Percentiles rank a stretch among this genome's conserved stretches.
Evolutionary conservation across 2,797 vertebrate genomes (phyloP).

Genomic region (Aplochiton taeniatus): DNA sequence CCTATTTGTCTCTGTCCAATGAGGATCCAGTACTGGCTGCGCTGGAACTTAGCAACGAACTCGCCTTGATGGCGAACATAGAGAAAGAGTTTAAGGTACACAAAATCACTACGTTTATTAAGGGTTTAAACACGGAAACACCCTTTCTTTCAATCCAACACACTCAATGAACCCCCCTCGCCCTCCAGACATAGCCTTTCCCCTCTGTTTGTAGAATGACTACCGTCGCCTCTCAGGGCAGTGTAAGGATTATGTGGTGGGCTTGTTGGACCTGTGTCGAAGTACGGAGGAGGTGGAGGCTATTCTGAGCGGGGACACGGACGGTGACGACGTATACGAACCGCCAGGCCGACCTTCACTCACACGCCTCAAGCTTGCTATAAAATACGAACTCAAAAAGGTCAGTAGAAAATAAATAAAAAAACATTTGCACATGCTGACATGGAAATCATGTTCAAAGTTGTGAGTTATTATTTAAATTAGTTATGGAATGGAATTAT

Average conservation of each 20-base stretch:
- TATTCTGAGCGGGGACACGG: constrained; percentile 91
- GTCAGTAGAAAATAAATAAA: no score
- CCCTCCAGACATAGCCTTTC: not conserved
- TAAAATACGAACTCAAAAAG: constrained; percentile 98
- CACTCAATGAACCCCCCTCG: not conserved
- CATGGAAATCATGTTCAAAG: no score
- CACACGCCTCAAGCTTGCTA: constrained; percentile 92
- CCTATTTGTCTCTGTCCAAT: constrained; percentile 94
- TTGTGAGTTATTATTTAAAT: no score
- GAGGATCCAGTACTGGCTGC: constrained; percentile 96
- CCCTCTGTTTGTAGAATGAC: constrained; percentile 82
- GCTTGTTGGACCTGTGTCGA: constrained; percentile 95
- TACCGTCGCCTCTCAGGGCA: constrained; percentile 95
- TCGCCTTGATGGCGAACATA: constrained; percentile 93
- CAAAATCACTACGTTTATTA: not conserved
- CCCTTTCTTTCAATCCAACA: not conserved
- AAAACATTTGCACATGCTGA: no score
- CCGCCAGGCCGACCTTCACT: constrained; percentile 83
- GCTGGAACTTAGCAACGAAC: constrained; percentile 95
- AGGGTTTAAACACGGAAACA: not conserved
- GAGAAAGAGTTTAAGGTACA: constrained; percentile 98
- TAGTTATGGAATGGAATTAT: no score
- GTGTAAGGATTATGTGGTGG: constrained; percentile 98
- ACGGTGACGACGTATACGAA: constrained; percentile 72
- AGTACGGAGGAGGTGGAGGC: constrained; percentile 98